A percentile compares a stretch with the other conserved stretches of the same genome.
Evolutionary conservation across 1,140 invertebrate species (phyloP).

Genomic region (Rhopalosiphum maidis): DNA sequence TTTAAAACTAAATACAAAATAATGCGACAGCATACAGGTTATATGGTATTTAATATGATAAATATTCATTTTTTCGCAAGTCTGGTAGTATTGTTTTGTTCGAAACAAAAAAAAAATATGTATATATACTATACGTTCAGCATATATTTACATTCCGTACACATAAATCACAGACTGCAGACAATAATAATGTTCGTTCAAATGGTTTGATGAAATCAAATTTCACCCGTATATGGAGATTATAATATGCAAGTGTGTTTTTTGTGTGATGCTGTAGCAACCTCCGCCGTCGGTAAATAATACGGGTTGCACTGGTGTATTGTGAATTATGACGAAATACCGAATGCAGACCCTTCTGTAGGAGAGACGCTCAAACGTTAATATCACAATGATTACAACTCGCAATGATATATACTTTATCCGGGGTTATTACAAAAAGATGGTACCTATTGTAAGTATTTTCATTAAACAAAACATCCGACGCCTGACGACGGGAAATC

Average conservation of each 20-base stretch:
- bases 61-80: constrained; percentile 19
- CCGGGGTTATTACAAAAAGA: neutral
- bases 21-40: neutral
- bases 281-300: neutral
- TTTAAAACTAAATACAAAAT: neutral
- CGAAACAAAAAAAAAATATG: neutral
- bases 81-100: neutral
- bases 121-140: neutral
- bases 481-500: constrained; percentile 4
- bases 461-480: neutral
- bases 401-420: neutral
- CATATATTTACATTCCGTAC: neutral
- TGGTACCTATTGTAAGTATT: neutral
- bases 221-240: constrained; percentile 32
- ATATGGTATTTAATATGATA: neutral
- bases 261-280: neutral
- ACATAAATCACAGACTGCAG: neutral
- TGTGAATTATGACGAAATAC: constrained; percentile 7
- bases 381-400: neutral
- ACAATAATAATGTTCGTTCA: neutral
- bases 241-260: neutral
- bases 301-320: neutral
- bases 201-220: constrained; percentile 17
- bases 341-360: neutral
- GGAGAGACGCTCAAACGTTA: neutral